These are phyloP conservation scores for Hypselothyrea guttata DNA, from an alignment of 2,888 invertebrate genomes.

Conservation along the genomic window DNA sequence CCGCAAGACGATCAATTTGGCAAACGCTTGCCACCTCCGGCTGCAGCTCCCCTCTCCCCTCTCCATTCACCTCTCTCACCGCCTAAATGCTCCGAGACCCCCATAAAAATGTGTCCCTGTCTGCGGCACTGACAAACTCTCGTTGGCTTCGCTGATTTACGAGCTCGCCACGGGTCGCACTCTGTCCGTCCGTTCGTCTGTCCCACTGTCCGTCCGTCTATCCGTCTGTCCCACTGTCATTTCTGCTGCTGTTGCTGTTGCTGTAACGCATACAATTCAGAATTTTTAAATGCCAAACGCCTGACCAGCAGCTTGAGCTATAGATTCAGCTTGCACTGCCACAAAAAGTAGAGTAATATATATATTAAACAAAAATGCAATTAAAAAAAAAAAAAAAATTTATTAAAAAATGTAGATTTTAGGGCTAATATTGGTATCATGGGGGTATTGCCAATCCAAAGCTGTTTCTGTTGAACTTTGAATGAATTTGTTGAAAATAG, in stretches of 20 bases:
- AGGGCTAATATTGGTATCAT: no score
- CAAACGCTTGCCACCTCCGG: conserved; percentile 44
- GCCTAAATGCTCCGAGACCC: conserved; percentile 21
- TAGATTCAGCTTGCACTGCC: conserved; percentile 31
- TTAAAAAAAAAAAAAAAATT: no score
- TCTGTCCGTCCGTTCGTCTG: conserved; percentile 22
- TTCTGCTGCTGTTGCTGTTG: conserved; percentile 47
- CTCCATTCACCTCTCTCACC: no score
- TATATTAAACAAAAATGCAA: no score
- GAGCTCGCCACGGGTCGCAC: conserved; percentile 74
- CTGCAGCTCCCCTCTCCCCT: conserved; percentile 1
- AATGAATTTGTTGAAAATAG: no score
- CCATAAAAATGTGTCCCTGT: conserved; percentile 26
- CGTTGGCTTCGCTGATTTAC: conserved; percentile 78
- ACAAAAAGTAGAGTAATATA: background rate
- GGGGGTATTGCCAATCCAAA: no score
- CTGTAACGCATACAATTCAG: conserved; percentile 78
- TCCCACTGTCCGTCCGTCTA: conserved; percentile 30
- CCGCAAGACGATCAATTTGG: conserved; percentile 70
- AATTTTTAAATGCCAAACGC: conserved; percentile 70
- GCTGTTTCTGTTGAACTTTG: no score
- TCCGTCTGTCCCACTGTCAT: conserved; percentile 49
- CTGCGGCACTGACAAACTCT: conserved; percentile 56
- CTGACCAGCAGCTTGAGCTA: conserved; percentile 55
- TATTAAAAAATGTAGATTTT: no score